Base-by-base conservation (phyloP, 2,113 vertebrate species). In the Stigmatopora argus region DNA sequence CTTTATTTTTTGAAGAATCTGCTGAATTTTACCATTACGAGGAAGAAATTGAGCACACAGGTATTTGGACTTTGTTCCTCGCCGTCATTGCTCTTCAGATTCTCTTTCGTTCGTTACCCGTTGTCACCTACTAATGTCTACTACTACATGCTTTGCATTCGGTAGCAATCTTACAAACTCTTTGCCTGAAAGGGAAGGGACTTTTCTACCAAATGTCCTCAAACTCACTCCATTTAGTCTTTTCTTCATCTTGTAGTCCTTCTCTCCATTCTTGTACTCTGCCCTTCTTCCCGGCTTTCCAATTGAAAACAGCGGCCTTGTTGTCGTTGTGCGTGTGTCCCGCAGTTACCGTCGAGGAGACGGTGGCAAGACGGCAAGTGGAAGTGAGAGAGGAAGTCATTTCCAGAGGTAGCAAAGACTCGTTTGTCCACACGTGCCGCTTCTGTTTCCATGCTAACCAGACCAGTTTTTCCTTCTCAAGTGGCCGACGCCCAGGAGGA, bases 271-370 rank as follows among this genome's bases (percentile, higher is more conserved):
- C 26, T 31, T 31, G 26, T 31, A 1, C 26, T 3, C 26, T 31
- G 26, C 2, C 26, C 26, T 31, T 31, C 26, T 31, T 31, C 26
- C 26, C 26, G 23, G 14, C 15, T 34, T 48, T 49, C 11, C 8
- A 47, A 62, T 23, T 46, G 13, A 64, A 26, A 44, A 45, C 10
- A 48, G 15, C 48, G 11, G 45, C 14, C 2, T 12, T 46, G 14
- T 46, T 62, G 7, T 12, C 8, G 14, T 46, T 62, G 7, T 51
- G 9, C 45, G 19, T 45, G 12, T 61, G 45, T 7, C 21, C 73
- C 75, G 14, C 77, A 96, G 93, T 70, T 67, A 82, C 75, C 87
- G 48, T 92, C 26, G 89, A 93, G 69, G 93, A 97, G 83, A 87
- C 87, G 45, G 68, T 95, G 52, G 90, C 91, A 87, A 90, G 88